These are phyloP conservation scores for Cyclophora punctaria DNA, from an alignment of 2,888 invertebrate species.

Conservation along the genomic window DNA sequence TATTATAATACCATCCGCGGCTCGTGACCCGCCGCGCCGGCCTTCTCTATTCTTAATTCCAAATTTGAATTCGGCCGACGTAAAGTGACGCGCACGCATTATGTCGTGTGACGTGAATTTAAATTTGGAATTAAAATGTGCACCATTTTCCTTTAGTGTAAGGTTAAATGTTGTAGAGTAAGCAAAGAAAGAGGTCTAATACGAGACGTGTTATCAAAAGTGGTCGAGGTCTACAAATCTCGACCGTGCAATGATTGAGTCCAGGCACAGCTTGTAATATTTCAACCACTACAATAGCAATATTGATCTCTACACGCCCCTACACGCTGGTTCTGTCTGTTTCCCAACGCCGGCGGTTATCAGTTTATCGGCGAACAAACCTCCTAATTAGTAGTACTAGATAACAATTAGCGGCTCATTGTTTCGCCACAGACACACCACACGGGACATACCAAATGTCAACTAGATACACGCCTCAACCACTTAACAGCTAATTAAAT, in stretches of 20 bases:
- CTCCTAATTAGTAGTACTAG: constrained; percentile 52
- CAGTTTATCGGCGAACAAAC: constrained; percentile 18
- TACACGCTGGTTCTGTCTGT: too few species aligned
- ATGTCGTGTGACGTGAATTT: background rate
- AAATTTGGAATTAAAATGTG: too few species aligned
- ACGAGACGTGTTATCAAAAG: too few species aligned
- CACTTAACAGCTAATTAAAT: constrained; percentile 53
- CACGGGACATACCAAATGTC: constrained; percentile 58
- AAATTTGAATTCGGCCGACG: constrained; percentile 68
- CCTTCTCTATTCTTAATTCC: constrained; percentile 48
- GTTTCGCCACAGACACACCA: constrained; percentile 43
- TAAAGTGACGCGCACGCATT: constrained; percentile 62
- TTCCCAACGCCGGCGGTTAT: constrained; percentile 3
- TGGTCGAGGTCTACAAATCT: too few species aligned
- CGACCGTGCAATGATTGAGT: too few species aligned
- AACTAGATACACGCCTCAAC: constrained; percentile 46
- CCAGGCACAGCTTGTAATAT: too few species aligned
- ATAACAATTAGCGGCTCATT: constrained; percentile 51
- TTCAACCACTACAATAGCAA: too few species aligned
- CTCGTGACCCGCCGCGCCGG: constrained; percentile 56
- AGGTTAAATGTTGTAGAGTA: too few species aligned
- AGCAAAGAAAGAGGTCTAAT: too few species aligned
- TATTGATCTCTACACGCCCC: too few species aligned
- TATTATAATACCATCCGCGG: constrained; percentile 41
- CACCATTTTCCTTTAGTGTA: too few species aligned